Evolutionary conservation across 2,113 vertebrate species (phyloP).

Genomic region (Anoplopoma fimbria): DNA sequence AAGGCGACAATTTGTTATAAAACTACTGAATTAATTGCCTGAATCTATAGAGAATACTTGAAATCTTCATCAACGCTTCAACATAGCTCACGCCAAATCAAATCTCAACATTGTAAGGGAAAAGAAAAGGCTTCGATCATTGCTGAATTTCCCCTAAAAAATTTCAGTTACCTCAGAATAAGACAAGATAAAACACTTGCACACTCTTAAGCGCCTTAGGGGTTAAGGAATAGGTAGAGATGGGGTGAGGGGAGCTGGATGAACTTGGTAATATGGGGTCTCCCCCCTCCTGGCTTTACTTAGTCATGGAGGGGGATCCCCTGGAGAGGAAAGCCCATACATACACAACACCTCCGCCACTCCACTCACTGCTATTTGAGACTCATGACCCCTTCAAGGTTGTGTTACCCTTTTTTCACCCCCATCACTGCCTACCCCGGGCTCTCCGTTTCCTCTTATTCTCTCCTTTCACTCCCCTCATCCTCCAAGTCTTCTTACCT

Average conservation of each 20-base stretch:
- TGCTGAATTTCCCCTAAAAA: neutral
- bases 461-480: constrained; percentile 40
- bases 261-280: constrained; percentile 60
- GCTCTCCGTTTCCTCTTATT: constrained; percentile 49
- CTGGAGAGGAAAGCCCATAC: constrained; percentile 63
- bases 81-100: neutral
- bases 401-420: constrained; percentile 42
- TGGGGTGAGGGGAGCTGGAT: constrained; percentile 36
- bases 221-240: constrained; percentile 16
- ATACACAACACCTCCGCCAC: constrained; percentile 43
- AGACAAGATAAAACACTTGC: neutral
- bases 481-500: constrained; percentile 59
- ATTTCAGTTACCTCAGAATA: neutral
- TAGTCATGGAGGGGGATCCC: constrained; percentile 69
- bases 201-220: constrained; percentile 13
- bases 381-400: constrained; percentile 42
- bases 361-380: constrained; percentile 45
- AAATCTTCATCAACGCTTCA: neutral
- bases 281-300: constrained; percentile 67
- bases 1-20: neutral
- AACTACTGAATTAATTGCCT: neutral
- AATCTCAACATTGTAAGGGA: neutral
- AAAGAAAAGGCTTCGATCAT: neutral
- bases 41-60: neutral
- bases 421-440: neutral